A percentile compares a stretch with the other conserved stretches of the same genome.
Evolutionary conservation across 30 jellyfish, hydroid and myxozoan species (phyloP).

Genomic region (Pseudorhiza aurosa): DNA sequence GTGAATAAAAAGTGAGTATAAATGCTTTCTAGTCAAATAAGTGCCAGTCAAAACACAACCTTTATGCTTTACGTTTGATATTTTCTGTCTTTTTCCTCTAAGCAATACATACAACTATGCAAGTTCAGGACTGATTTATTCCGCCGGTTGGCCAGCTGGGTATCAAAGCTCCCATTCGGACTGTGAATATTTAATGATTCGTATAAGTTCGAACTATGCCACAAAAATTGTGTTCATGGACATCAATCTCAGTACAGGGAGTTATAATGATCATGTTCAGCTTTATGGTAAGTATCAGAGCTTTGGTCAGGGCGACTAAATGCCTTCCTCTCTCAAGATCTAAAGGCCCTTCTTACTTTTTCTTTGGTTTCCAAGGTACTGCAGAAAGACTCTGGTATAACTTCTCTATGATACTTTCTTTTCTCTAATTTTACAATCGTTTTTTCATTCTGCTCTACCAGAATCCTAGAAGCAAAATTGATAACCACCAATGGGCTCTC

Average conservation of each 20-base stretch:
- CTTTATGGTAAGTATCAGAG: not conserved
- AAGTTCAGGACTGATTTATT: not conserved
- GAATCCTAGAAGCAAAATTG: not conserved
- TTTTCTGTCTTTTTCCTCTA: not conserved
- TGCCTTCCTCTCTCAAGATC: not conserved
- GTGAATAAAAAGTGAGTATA: not conserved
- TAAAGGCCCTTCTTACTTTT: not conserved
- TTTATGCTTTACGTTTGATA: not conserved
- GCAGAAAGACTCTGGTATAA: too few species aligned
- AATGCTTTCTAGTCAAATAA: not conserved
- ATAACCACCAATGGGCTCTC: too few species aligned
- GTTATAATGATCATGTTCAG: not conserved
- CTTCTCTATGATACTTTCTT: too few species aligned
- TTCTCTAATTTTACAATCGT: not conserved
- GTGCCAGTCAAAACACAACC: not conserved
- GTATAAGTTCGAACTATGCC: not conserved
- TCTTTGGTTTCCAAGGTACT: too few species aligned
- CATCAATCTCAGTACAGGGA: not conserved
- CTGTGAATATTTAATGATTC: not conserved
- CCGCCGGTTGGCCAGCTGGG: slow-evolving; percentile 7
- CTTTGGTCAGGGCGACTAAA: not conserved
- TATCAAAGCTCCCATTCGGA: not conserved
- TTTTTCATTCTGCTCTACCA: not conserved
- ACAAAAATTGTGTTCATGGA: slow-evolving; percentile 14
- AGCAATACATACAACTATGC: not conserved